These are phyloP conservation scores for Phanerotoma sp. DNA, from an alignment of 2,888 invertebrate genomes.

Conservation along the genomic window DNA sequence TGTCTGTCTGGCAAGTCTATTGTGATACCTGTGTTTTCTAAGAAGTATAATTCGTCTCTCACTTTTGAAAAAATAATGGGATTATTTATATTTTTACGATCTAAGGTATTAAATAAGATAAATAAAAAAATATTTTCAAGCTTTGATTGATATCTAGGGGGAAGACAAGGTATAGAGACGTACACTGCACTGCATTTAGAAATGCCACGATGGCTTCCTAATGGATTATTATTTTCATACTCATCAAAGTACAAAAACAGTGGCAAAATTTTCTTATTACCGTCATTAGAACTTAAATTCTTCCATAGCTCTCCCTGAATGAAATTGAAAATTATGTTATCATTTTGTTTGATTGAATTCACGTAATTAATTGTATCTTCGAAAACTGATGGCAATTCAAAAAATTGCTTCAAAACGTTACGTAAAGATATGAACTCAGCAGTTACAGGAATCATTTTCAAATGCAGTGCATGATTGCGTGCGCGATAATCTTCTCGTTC, in stretches of 20 bases:
- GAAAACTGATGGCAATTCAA: slow-evolving; percentile 25
- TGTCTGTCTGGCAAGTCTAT: background rate
- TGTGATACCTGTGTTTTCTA: slow-evolving; percentile 15
- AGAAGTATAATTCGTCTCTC: slow-evolving; percentile 9
- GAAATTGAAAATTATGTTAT: slow-evolving; percentile 25
- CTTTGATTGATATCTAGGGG: background rate
- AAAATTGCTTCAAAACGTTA: slow-evolving; percentile 12
- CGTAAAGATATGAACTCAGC: too few species aligned
- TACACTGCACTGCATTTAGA: background rate
- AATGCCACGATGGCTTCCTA: background rate
- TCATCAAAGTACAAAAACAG: background rate
- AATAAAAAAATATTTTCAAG: background rate
- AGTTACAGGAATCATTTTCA: too few species aligned
- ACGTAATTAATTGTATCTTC: slow-evolving; percentile 19
- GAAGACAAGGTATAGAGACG: background rate
- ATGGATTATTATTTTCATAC: background rate
- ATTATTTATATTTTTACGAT: slow-evolving; percentile 28
- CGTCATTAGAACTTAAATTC: slow-evolving; percentile 6
- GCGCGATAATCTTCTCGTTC: too few species aligned
- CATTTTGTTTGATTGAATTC: slow-evolving; percentile 14
- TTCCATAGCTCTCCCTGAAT: slow-evolving; percentile 27
- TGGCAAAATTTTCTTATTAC: background rate
- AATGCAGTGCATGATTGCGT: too few species aligned
- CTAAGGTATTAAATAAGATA: slow-evolving; percentile 15
- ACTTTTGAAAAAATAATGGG: slow-evolving; percentile 24